These are phyloP conservation scores for Lasioglossum figueresi DNA, from an alignment of 2,888 invertebrate genomes.

Conservation along the genomic window DNA sequence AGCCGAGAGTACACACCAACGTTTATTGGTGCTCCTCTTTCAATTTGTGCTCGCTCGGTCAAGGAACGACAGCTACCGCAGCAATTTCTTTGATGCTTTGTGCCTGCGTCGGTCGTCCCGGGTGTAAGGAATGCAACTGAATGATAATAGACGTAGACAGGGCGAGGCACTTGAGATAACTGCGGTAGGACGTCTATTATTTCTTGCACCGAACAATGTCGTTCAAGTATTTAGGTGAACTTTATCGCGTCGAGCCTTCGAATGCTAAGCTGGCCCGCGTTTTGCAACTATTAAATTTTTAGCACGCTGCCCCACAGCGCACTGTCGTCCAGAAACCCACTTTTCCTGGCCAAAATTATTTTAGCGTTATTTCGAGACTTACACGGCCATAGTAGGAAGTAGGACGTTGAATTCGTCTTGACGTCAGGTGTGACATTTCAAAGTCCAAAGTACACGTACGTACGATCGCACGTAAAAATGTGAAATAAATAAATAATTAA, in stretches of 20 bases:
- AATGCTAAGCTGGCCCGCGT: not conserved
- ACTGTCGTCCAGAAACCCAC: too few relatives aligned
- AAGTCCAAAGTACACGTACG: too few relatives aligned
- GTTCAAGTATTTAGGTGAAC: not conserved
- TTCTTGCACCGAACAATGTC: not conserved
- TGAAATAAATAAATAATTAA: too few relatives aligned
- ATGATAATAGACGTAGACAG: slow-evolving; percentile 11
- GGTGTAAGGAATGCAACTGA: slow-evolving; percentile 4
- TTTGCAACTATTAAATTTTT: not conserved
- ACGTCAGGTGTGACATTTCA: too few relatives aligned
- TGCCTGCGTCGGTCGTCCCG: not conserved
- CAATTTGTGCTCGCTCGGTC: slow-evolving; percentile 27
- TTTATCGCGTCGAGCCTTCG: too few relatives aligned
- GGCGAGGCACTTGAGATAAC: not conserved
- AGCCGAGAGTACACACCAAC: slow-evolving; percentile 7
- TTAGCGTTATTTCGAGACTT: too few relatives aligned
- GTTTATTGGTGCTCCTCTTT: slow-evolving; percentile 27
- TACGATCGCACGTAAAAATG: too few relatives aligned
- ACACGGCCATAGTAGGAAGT: too few relatives aligned
- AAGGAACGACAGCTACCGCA: slow-evolving; percentile 26
- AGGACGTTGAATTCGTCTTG: too few relatives aligned
- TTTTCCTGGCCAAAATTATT: too few relatives aligned
- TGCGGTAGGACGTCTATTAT: not conserved
- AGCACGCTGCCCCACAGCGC: too few relatives aligned
- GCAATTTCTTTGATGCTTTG: slow-evolving; percentile 23